phyloP scores from a whole-genome alignment of 2,113 vertebrate species.

The Pogona vitticeps region DNA sequence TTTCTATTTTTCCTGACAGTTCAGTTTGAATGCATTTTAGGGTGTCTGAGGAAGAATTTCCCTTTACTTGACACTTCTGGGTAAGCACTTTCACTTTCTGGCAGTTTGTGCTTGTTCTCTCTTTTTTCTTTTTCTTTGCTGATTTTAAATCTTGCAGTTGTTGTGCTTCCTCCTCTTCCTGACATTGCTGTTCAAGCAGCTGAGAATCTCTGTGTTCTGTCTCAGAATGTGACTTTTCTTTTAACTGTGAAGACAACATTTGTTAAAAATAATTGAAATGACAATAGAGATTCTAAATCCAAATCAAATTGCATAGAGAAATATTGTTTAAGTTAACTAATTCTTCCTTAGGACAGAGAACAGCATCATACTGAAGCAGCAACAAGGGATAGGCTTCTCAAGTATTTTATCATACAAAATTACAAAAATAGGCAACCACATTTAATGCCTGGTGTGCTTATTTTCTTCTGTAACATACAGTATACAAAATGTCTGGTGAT shows the following conservation, averaged over 20 bases:
- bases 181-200: conserved; percentile 80
- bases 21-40: conserved; percentile 85
- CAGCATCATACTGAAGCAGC: background rate
- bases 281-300: background rate
- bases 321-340: background rate
- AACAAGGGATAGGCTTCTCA: background rate
- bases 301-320: background rate
- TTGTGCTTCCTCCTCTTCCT: conserved; percentile 80
- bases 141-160: conserved; percentile 87
- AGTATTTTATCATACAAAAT: background rate
- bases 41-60: conserved; percentile 78
- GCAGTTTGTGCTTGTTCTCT: conserved; percentile 83
- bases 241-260: conserved; percentile 77
- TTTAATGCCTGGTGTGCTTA: too few relatives aligned
- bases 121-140: conserved; percentile 95
- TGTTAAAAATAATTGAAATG: background rate
- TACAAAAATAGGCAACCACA: too few relatives aligned
- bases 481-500: too few relatives aligned
- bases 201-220: conserved; percentile 88
- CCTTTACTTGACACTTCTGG: conserved; percentile 78
- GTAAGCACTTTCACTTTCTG: conserved; percentile 70
- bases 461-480: too few relatives aligned
- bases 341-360: background rate
- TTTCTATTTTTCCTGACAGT: conserved; percentile 79
- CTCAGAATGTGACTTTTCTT: conserved; percentile 93